phyloP scores from a whole-genome alignment of 2,888 invertebrate species.

The Pomacea canaliculata region DNA sequence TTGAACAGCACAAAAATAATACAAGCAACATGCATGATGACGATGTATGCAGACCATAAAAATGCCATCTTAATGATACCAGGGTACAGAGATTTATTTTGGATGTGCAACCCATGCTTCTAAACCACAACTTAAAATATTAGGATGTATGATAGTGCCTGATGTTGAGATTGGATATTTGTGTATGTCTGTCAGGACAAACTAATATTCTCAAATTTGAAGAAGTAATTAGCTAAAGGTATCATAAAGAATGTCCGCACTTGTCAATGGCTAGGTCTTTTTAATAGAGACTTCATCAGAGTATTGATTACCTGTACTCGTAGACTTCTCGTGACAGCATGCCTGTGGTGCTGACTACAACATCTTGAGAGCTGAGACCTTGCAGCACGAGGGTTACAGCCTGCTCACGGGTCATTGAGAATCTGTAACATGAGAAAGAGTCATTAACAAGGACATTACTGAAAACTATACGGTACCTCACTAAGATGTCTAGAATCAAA shows the following conservation, averaged over 20 bases:
- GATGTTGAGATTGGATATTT: too few species aligned
- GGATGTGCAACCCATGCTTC: too few species aligned
- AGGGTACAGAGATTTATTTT: too few species aligned
- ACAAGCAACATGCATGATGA: background rate
- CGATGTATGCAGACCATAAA: background rate
- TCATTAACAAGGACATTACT: background rate
- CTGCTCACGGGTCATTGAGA: slow-evolving; percentile 65
- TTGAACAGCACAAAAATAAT: background rate
- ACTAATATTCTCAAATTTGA: too few species aligned
- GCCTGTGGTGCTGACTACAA: slow-evolving; percentile 70
- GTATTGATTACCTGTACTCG: slow-evolving; percentile 63
- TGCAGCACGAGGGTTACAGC: slow-evolving; percentile 66
- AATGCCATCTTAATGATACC: background rate
- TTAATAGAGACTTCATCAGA: too few species aligned
- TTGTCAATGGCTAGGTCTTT: too few species aligned
- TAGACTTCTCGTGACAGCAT: slow-evolving; percentile 71
- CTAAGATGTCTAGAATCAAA: background rate
- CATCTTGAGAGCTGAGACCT: slow-evolving; percentile 63
- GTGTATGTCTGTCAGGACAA: too few species aligned
- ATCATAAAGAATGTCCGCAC: too few species aligned
- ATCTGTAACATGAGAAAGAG: slow-evolving; percentile 33
- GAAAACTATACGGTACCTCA: background rate
- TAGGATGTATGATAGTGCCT: too few species aligned
- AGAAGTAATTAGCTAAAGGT: too few species aligned
- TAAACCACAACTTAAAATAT: background rate